Evolutionary conservation across 2,113 vertebrate species (phyloP), one percentile per base, ranked within the genome.

Genomic region (Gobiocypris rarus): DNA sequence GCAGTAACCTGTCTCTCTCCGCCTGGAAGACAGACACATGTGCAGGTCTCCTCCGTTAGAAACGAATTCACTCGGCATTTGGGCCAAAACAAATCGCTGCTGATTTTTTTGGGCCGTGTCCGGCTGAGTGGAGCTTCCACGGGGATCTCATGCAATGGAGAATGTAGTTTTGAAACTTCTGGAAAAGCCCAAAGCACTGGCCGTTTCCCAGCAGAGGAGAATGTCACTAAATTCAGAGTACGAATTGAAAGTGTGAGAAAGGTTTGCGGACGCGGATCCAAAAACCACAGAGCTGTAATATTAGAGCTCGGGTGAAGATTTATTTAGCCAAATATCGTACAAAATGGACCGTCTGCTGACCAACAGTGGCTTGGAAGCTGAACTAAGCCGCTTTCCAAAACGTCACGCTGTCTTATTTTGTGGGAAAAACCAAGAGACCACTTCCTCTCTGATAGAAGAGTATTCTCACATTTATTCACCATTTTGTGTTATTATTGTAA

Each of bases 51-150:
- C 69, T 88, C 70, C 69, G 89, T 91, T 73, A 82, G 82, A 71
- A 89, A 24, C 69, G 76, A 73, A 61, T 63, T 80, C 78, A 70
- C 79, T 86, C 73, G 83, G 88, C 81, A 65, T 50, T 19, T 22
- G 54, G 48, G 76, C 86, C n/a, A 89, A 91, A 88, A 91, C 83
- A 91, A 91, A 91, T 87, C 82, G 87, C 56, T 86, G 63, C 84
- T 56, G 86, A 81, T 92, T 94, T 93, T 85, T 77, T 91, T 94
- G 92, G 31, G 90, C 93, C 86, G 81, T 9, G n/a, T 48, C 75
- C 9, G 15, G 50, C 63, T 75, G 78, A 89, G 81, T 85, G 87
- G 89, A 84, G 81, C 83, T 85, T 89, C 82, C 69, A 70, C 41
- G n/a, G 71, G 24, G 73, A 87, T 90, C 90, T 91, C 84, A 88